phyloP scores from a whole-genome alignment of 1,140 invertebrate species.

The Drosophila repleta region DNA sequence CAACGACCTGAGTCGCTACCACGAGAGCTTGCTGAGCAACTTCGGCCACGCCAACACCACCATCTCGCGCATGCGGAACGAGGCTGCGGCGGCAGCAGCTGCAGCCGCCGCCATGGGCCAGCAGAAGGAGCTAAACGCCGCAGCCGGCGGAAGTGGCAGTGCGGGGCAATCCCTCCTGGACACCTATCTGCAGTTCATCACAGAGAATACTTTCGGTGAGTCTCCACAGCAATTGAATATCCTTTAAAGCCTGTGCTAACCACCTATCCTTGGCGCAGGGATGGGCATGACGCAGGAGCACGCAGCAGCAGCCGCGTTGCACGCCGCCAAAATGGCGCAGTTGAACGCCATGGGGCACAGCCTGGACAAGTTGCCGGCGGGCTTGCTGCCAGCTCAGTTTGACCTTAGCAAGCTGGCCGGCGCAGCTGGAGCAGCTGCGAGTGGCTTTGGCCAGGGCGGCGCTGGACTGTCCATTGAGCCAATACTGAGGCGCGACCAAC shows the following conservation, averaged over 20 bases:
- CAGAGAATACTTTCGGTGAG: conserved; percentile 89
- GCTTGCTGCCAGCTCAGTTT: conserved; percentile 74
- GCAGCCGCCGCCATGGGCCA: conserved; percentile 79
- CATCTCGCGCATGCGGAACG: conserved; percentile 84
- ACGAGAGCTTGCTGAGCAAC: conserved; percentile 83
- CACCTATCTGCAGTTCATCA: conserved; percentile 93
- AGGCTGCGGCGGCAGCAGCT: conserved; percentile 84
- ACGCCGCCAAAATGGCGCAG: conserved; percentile 89
- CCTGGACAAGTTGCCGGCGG: conserved; percentile 84
- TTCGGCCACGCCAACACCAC: conserved; percentile 86
- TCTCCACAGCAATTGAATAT: conserved; percentile 1
- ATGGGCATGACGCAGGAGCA: conserved; percentile 86
- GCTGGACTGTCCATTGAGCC: conserved; percentile 71
- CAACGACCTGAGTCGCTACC: conserved; percentile 74
- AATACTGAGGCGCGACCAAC: conserved; percentile 67
- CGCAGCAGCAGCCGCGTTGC: conserved; percentile 86
- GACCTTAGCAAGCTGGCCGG: conserved; percentile 76
- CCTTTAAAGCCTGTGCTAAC: background rate
- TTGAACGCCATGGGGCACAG: conserved; percentile 88
- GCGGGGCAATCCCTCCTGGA: conserved; percentile 91
- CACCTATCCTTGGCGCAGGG: conserved; percentile 41
- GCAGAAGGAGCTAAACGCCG: conserved; percentile 83
- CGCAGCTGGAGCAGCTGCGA: conserved; percentile 14
- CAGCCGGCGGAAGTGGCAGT: conserved; percentile 68
- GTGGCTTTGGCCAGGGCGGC: conserved; percentile 46